A percentile compares a stretch with the other conserved stretches of the same genome.
phyloP scores from a whole-genome alignment of 2,113 vertebrate genomes.

The Eulacestoma nigropectus region DNA sequence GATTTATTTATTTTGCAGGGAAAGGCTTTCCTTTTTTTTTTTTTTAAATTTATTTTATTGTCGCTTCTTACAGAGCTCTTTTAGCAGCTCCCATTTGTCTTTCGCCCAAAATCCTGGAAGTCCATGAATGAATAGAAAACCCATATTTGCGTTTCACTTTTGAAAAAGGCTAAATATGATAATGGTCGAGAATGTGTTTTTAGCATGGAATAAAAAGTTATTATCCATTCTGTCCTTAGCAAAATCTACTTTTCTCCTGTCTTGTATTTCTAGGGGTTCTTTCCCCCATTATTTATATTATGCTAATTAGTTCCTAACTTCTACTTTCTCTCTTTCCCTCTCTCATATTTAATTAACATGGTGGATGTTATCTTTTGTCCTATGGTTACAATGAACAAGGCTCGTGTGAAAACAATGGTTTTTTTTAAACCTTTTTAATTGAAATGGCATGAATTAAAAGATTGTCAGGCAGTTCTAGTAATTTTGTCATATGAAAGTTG shows the following conservation, averaged over 20 bases:
- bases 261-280: background rate
- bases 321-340: background rate
- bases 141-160: background rate
- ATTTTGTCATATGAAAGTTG: background rate
- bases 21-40: background rate
- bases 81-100: background rate
- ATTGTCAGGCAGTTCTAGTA: background rate
- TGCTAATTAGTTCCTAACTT: background rate
- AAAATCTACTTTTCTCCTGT: background rate
- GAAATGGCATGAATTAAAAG: conserved; percentile 27
- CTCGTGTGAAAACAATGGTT: background rate
- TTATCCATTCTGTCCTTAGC: background rate
- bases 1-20: background rate
- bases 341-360: background rate
- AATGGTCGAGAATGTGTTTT: background rate
- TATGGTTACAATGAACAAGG: background rate
- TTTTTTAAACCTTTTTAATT: conserved; percentile 12
- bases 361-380: background rate
- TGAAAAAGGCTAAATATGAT: background rate
- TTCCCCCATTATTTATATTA: background rate
- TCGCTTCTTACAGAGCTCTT: background rate
- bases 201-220: background rate
- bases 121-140: background rate
- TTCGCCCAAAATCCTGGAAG: background rate
- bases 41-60: background rate